Evolutionary conservation across 2,113 vertebrate genomes (phyloP).

Genomic region (Anas platyrhynchos): DNA sequence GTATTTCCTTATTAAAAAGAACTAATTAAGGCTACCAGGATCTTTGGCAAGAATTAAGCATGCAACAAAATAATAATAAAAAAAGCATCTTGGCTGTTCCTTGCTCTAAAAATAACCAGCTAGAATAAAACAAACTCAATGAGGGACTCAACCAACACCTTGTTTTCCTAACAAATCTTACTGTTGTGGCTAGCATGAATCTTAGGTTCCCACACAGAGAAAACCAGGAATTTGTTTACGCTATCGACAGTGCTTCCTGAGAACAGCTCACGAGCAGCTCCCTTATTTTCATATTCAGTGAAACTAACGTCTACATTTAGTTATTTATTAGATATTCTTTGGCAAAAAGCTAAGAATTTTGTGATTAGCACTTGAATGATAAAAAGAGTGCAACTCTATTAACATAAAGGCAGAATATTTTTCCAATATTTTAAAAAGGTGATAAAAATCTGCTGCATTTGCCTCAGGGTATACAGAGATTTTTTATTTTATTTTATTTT

Average conservation of each 20-base stretch:
- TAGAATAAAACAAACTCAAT: background rate
- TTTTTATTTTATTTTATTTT: background rate
- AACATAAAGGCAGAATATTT: background rate
- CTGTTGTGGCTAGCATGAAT: background rate
- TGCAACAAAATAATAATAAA: background rate
- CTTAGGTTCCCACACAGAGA: background rate
- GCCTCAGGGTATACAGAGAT: background rate
- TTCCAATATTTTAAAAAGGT: background rate
- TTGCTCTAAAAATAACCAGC: slow-evolving; percentile 26
- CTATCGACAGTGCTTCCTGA: background rate
- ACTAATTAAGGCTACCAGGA: background rate
- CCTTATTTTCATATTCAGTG: background rate
- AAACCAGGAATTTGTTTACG: background rate
- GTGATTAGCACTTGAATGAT: background rate
- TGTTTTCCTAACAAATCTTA: background rate
- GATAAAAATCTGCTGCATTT: background rate
- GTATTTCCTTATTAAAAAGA: background rate
- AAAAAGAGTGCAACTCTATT: background rate
- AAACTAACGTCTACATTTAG: background rate
- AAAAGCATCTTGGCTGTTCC: background rate
- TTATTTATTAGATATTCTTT: background rate
- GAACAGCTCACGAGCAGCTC: background rate
- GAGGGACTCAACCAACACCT: background rate
- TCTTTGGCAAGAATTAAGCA: background rate
- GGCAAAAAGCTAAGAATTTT: background rate